A percentile compares a stretch with the other conserved stretches of the same genome.
Conservation (phyloP, 2,888 invertebrate species). For the Melanotus villosus region DNA sequence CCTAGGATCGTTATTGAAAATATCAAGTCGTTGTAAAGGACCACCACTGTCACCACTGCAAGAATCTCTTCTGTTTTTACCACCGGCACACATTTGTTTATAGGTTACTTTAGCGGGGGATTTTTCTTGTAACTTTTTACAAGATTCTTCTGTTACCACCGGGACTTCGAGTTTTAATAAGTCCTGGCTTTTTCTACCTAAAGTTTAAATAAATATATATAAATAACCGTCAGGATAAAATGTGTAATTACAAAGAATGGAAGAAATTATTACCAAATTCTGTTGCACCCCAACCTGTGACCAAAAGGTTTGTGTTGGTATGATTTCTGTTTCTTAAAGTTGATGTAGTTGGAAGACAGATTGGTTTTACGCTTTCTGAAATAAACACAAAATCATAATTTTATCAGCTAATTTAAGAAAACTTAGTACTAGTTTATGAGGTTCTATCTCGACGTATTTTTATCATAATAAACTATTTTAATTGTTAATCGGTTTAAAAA, state of each 20-base stretch:
- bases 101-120: slow-evolving; percentile 53
- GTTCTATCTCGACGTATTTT: too few species aligned
- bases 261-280: too few species aligned
- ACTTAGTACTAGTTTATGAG: too few species aligned
- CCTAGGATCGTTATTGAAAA: slow-evolving; percentile 53
- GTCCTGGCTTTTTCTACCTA: slow-evolving; percentile 32
- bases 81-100: slow-evolving; percentile 78
- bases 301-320: too few species aligned
- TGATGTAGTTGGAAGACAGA: background rate
- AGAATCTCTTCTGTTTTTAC: slow-evolving; percentile 72
- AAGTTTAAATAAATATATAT: too few species aligned
- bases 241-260: background rate
- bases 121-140: slow-evolving; percentile 53
- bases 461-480: too few species aligned
- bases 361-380: too few species aligned
- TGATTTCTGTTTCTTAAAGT: too few species aligned
- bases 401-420: too few species aligned
- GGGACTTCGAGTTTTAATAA: slow-evolving; percentile 49
- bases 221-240: background rate
- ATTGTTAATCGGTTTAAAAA: too few species aligned
- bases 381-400: too few species aligned
- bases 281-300: too few species aligned
- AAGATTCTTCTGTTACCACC: slow-evolving; percentile 60
- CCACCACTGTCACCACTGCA: slow-evolving; percentile 82
- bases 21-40: slow-evolving; percentile 67